These are phyloP conservation scores for Nasonia giraulti DNA, from an alignment of 1,140 invertebrate genomes.

Conservation along the genomic window DNA sequence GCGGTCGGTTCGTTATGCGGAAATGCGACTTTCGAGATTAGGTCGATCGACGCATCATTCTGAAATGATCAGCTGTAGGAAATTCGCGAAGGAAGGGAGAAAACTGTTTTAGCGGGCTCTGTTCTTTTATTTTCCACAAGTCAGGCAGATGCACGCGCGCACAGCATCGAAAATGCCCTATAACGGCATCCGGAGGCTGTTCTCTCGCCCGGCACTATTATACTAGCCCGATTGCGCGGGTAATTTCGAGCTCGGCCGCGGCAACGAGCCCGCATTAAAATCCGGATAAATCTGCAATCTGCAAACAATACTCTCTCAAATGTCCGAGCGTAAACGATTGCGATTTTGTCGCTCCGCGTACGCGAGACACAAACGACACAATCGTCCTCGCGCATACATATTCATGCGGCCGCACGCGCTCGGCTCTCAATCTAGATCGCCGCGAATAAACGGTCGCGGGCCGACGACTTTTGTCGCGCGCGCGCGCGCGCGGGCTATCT, in stretches of 20 bases:
- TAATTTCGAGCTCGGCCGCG: not conserved
- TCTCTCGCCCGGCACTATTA: not conserved
- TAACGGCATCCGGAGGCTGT: not conserved
- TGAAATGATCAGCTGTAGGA: too few species aligned
- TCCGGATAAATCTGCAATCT: slow-evolving; percentile 31
- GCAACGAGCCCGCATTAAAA: slow-evolving; percentile 4
- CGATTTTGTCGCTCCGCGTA: slow-evolving; percentile 3
- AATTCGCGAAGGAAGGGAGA: too few species aligned
- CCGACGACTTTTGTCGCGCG: slow-evolving; percentile 9
- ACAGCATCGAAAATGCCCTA: not conserved
- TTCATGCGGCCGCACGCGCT: not conserved
- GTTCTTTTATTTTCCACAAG: too few species aligned
- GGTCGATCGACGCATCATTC: too few species aligned
- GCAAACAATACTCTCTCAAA: slow-evolving; percentile 27
- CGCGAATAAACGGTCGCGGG: not conserved
- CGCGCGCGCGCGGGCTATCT: not conserved
- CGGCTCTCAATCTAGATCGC: not conserved
- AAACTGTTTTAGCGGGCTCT: too few species aligned
- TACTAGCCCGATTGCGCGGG: not conserved
- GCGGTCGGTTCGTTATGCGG: too few species aligned
- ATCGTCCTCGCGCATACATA: not conserved
- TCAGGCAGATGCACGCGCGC: too few species aligned
- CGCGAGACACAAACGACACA: not conserved
- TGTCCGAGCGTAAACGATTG: slow-evolving; percentile 32
- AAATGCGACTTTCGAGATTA: too few species aligned